Percentiles rank a stretch among this genome's conserved stretches.
Conservation (phyloP, 2,888 invertebrate species). For the Rotaria macrura region DNA sequence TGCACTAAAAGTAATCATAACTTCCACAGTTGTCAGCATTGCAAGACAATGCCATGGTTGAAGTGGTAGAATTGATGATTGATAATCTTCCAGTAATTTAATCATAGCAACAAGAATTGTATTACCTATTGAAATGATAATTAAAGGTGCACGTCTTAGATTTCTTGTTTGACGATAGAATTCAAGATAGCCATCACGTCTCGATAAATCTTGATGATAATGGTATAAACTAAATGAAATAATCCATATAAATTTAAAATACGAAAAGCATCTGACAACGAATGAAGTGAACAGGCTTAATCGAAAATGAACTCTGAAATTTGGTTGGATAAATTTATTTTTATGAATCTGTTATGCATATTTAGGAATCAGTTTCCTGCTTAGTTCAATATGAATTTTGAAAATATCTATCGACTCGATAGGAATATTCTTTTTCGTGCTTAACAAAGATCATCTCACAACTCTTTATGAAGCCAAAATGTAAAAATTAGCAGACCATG, state of each 20-base stretch:
- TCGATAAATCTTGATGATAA: conserved; percentile 39
- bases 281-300: no score
- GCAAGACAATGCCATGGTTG: conserved; percentile 37
- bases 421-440: no score
- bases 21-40: conserved; percentile 38
- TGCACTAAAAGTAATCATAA: conserved; percentile 37
- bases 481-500: no score
- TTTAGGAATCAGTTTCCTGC: no score
- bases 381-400: no score
- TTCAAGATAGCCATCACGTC: conserved; percentile 42
- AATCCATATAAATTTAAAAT: background rate
- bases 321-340: no score
- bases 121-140: conserved; percentile 40
- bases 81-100: conserved; percentile 35
- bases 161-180: conserved; percentile 42
- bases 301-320: no score
- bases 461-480: no score
- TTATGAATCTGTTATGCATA: no score
- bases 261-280: no score
- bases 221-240: conserved; percentile 35
- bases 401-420: no score
- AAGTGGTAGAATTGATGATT: conserved; percentile 34
- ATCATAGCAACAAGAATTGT: conserved; percentile 36
- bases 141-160: conserved; percentile 39
- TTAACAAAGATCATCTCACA: no score